Percentiles rank a stretch among this genome's conserved stretches.
These are phyloP conservation scores for Tetheella fluctuosa DNA, from an alignment of 2,888 invertebrate genomes.

Conservation along the genomic window DNA sequence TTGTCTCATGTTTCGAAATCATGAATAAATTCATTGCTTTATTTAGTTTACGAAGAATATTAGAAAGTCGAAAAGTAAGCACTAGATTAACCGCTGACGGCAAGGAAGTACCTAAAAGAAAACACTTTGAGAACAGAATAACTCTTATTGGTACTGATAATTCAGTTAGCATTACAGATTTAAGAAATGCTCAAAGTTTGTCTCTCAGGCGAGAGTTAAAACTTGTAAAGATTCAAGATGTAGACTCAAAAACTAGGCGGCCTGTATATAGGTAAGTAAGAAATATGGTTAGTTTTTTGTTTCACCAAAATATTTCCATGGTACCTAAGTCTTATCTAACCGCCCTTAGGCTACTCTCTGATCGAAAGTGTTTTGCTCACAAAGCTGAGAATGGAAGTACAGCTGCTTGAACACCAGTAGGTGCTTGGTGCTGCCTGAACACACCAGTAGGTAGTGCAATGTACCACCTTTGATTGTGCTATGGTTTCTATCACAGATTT, in stretches of 20 bases:
- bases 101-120: slow-evolving; percentile 74
- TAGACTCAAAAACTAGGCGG: slow-evolving; percentile 87
- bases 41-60: slow-evolving; percentile 45
- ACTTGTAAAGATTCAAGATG: slow-evolving; percentile 87
- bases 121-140: slow-evolving; percentile 79
- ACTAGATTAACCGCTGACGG: slow-evolving; percentile 68
- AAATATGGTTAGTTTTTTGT: neutral
- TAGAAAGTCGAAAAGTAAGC: slow-evolving; percentile 53
- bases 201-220: slow-evolving; percentile 87
- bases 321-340: too few species aligned
- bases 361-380: too few species aligned
- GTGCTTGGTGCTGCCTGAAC: too few species aligned
- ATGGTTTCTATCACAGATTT: too few species aligned
- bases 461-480: too few species aligned
- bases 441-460: too few species aligned
- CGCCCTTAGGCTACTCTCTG: too few species aligned
- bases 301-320: neutral
- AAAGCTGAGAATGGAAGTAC: too few species aligned
- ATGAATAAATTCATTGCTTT: slow-evolving; percentile 61
- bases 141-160: slow-evolving; percentile 86
- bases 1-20: slow-evolving; percentile 18
- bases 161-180: slow-evolving; percentile 83
- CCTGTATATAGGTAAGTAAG: slow-evolving; percentile 86
- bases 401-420: too few species aligned
- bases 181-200: slow-evolving; percentile 88